phyloP scores from a whole-genome alignment of 2,113 vertebrate species.

The Charina bottae region DNA sequence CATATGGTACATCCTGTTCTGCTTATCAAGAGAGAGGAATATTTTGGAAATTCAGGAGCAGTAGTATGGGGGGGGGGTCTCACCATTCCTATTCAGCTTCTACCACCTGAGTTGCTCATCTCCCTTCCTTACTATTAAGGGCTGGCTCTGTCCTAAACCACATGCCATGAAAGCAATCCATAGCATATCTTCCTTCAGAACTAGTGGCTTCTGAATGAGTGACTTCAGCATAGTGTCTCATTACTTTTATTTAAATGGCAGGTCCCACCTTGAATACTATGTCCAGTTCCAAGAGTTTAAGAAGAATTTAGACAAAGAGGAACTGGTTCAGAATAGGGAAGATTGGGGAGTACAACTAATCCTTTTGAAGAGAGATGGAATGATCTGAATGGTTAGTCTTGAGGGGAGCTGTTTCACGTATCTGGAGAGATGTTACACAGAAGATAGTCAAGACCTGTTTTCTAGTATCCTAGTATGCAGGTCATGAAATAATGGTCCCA shows the following conservation, averaged over 20 bases:
- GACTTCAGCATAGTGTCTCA: not conserved
- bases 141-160: not conserved
- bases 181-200: not conserved
- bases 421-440: not conserved
- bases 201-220: not conserved
- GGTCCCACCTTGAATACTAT: not conserved
- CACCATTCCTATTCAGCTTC: not conserved
- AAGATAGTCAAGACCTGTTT: not conserved
- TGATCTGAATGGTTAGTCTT: not conserved
- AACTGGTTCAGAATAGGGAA: not conserved
- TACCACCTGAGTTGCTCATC: not conserved
- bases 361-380: not conserved
- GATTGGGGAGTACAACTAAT: not conserved
- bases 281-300: not conserved
- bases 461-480: not conserved
- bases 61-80: not conserved
- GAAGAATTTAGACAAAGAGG: not conserved
- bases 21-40: not conserved
- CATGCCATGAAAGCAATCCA: not conserved
- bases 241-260: not conserved
- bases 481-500: not conserved
- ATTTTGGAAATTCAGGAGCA: not conserved
- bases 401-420: not conserved
- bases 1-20: not conserved
- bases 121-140: not conserved